Conservation (phyloP, 2,888 invertebrate species). For the Leptinotarsa haldemani region DNA sequence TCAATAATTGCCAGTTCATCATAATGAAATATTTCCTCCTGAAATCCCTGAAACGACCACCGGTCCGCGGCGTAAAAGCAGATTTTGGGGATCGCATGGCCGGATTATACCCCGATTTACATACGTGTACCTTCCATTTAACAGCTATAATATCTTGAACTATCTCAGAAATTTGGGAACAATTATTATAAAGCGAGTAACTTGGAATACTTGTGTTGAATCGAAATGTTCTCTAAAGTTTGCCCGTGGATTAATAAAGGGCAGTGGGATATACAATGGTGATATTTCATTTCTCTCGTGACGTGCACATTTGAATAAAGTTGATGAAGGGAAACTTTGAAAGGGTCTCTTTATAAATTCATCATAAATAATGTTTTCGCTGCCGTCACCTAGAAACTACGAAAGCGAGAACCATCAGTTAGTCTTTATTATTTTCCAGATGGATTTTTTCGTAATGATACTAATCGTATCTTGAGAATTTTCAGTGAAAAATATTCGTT, state of each 20-base stretch:
- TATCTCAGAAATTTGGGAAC: slow-evolving; percentile 1
- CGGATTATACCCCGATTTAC: slow-evolving; percentile 4
- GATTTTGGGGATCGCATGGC: not conserved
- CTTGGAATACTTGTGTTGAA: slow-evolving; percentile 10
- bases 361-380: not conserved
- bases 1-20: slow-evolving; percentile 17
- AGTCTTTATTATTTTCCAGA: not conserved
- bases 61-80: slow-evolving; percentile 2
- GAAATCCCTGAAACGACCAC: not conserved
- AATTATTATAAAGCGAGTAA: slow-evolving; percentile 8
- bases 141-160: slow-evolving; percentile 10
- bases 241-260: not conserved
- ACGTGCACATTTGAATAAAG: slow-evolving; percentile 14
- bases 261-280: slow-evolving; percentile 5
- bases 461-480: too few relatives aligned
- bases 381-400: not conserved
- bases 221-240: not conserved
- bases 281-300: slow-evolving; percentile 3
- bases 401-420: not conserved
- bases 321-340: not conserved
- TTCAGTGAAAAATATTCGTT: too few relatives aligned
- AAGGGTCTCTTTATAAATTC: not conserved
- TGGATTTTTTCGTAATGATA: too few relatives aligned
- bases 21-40: slow-evolving; percentile 7
- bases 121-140: slow-evolving; percentile 5